phyloP scores from a whole-genome alignment of 2,797 vertebrate species.

The Oophaga sylvatica region DNA sequence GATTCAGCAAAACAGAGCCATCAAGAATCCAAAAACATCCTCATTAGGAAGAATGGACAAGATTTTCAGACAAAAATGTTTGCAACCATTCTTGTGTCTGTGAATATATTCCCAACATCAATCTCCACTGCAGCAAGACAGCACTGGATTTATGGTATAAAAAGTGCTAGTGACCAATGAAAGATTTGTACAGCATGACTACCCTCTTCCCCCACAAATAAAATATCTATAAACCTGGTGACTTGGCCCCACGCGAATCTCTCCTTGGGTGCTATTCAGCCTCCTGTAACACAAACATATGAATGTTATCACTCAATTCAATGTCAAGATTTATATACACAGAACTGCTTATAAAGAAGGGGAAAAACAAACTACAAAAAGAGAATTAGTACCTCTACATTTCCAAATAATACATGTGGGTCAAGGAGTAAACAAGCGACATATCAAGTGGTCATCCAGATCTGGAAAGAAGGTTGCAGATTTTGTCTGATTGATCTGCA shows the following conservation, averaged over 20 bases:
- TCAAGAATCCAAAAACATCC: too few relatives aligned
- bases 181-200: too few relatives aligned
- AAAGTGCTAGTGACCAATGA: too few relatives aligned
- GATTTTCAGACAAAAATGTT: too few relatives aligned
- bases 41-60: too few relatives aligned
- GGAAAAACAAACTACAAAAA: not conserved
- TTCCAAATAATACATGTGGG: not conserved
- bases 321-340: not conserved
- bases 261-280: slow-evolving; percentile 98
- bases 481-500: not conserved
- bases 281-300: slow-evolving; percentile 79
- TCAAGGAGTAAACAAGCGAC: not conserved
- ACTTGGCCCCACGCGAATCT: slow-evolving; percentile 97
- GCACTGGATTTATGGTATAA: too few relatives aligned
- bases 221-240: slow-evolving; percentile 82
- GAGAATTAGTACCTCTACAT: not conserved
- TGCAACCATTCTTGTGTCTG: too few relatives aligned
- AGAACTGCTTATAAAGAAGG: not conserved
- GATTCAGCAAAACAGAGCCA: too few relatives aligned
- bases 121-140: too few relatives aligned
- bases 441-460: not conserved
- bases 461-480: not conserved
- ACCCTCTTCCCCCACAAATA: too few relatives aligned
- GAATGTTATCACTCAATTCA: not conserved
- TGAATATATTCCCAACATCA: not conserved